Evolutionary conservation across 2,888 invertebrate genomes (phyloP).

Genomic region (Sicus ferrugineus): DNA sequence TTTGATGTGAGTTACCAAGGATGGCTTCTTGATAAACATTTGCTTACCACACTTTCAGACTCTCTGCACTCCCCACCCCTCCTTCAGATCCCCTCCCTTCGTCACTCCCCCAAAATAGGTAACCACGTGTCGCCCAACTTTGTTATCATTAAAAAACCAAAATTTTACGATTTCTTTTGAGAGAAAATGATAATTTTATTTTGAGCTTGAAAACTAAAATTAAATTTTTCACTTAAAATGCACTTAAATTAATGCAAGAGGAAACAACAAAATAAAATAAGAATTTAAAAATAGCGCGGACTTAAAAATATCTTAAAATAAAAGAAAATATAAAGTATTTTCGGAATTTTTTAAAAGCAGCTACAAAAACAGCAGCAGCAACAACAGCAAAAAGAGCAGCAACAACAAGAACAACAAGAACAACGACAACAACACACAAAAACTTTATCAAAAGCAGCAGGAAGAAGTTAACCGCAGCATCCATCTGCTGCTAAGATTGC

Average conservation of each 20-base stretch:
- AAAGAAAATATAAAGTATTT: conserved; percentile 12
- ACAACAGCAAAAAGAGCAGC: neutral
- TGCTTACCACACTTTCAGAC: neutral
- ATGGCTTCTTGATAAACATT: too few relatives aligned
- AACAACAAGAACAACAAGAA: conserved; percentile 10
- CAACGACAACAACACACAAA: conserved; percentile 16
- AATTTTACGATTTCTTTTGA: too few relatives aligned
- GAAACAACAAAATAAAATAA: conserved; percentile 18
- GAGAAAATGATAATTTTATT: neutral
- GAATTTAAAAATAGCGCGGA: conserved; percentile 20
- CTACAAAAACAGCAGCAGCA: neutral
- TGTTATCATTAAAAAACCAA: too few relatives aligned
- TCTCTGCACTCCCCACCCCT: too few relatives aligned
- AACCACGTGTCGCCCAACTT: too few relatives aligned
- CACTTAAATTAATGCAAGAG: conserved; percentile 15
- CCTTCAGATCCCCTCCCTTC: neutral
- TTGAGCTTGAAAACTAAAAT: neutral
- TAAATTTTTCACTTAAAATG: neutral
- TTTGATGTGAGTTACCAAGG: too few relatives aligned
- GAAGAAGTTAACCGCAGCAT: conserved; percentile 32
- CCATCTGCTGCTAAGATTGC: conserved; percentile 32
- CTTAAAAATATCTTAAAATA: conserved; percentile 7
- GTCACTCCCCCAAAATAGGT: neutral
- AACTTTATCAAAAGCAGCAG: too few relatives aligned
- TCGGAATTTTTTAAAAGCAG: too few relatives aligned